Evolutionary conservation across 2,888 invertebrate species (phyloP).

Genomic region (Ceriagrion tenellum): DNA sequence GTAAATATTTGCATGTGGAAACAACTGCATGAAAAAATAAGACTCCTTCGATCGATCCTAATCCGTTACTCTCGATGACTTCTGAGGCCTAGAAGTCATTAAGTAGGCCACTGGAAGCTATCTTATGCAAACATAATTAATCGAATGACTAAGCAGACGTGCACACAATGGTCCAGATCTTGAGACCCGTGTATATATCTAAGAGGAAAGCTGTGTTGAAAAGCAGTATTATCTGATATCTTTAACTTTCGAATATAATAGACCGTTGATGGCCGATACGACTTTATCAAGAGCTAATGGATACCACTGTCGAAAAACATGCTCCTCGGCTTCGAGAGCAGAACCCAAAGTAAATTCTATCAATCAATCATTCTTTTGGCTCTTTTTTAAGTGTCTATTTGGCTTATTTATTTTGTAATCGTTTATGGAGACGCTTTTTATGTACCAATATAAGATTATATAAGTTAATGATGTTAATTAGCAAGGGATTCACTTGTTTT

Average conservation of each 20-base stretch:
- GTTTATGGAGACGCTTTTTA: too few species aligned
- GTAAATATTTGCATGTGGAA: neutral
- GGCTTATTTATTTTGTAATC: too few species aligned
- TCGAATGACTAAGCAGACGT: neutral
- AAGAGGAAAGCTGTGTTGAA: neutral
- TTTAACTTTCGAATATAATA: constrained; percentile 34
- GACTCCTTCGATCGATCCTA: neutral
- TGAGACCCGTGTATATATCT: neutral
- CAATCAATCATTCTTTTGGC: neutral
- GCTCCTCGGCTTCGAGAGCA: neutral
- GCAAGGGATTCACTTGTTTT: too few species aligned
- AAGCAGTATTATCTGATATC: constrained; percentile 44
- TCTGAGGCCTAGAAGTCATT: neutral
- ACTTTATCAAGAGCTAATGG: constrained; percentile 55
- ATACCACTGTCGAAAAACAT: neutral
- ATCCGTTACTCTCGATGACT: neutral
- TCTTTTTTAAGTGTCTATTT: neutral
- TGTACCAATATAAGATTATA: too few species aligned
- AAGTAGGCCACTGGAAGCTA: neutral
- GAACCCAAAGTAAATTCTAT: neutral
- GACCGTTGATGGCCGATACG: constrained; percentile 13
- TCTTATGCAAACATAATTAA: constrained; percentile 16
- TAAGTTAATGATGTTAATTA: too few species aligned
- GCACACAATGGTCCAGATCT: neutral
- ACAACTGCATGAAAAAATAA: neutral